Base-by-base conservation (phyloP, 2,888 invertebrate species). In the Spisula subtruncata region DNA sequence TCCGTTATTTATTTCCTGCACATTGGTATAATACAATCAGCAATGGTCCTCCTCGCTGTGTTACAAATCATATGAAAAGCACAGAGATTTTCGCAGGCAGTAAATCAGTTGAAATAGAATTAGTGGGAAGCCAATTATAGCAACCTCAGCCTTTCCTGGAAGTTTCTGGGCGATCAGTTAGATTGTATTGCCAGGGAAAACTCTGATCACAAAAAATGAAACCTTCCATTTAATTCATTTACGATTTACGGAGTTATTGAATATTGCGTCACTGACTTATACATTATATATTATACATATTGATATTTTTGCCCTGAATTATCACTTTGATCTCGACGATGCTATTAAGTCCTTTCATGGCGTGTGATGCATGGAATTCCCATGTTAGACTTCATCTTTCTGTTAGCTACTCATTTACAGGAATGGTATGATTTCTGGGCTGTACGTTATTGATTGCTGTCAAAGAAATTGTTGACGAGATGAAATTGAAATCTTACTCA, bases 401-500 rank as follows among this genome's bases (percentile, higher is more conserved):
- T 60, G 41, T 60, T 83, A 20, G 35, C 48, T 25, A 18, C 29
- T 32, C 66, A 66, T 83, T 46, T 16, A 83, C 46, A 83, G 35
- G 35, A 82, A n/a, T 83, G 4, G 83, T 83, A 83, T 56, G 66
- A 83, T 83, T 83, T 84, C 84, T 75, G 75, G 32, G 51, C 75
- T 84, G 71, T 54, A 80, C 54, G 46, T 86, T 75, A 86, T 86
- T 86, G 80, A 86, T 86, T 51, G 56, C 29, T 25, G 41, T 81
- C 32, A 75, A 32, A 75, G 56, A 80, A 56, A 81, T 41, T 80
- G 81, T 86, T 80, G 51, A 54, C 80, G 29, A 86, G 86, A 86
- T 86, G 86, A 81, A 81, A 81, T 81, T 86, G 80, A 86, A 81
- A 80, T 41, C 86, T 41, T 86, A 81, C 81, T 80, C 86, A 81